Conservation (phyloP, 2,797 vertebrate genomes). For the Bradypus variegatus region DNA sequence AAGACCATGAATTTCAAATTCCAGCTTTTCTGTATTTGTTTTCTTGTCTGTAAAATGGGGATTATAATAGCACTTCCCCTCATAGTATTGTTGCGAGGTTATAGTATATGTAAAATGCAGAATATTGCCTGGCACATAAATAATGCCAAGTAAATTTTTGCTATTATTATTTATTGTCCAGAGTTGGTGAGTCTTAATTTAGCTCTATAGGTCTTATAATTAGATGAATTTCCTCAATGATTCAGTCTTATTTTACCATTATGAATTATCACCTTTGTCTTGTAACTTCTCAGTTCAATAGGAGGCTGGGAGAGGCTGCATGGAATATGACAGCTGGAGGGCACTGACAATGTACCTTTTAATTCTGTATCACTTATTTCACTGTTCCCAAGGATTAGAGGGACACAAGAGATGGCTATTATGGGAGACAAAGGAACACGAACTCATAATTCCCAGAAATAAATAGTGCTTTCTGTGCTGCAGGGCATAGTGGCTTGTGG, state of each 20-base stretch:
- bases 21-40: not conserved
- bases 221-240: not conserved
- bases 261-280: not conserved
- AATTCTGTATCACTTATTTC: not conserved
- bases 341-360: not conserved
- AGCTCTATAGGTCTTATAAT: not conserved
- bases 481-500: not conserved
- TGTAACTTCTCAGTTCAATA: not conserved
- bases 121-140: not conserved
- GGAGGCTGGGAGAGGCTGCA: not conserved
- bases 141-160: not conserved
- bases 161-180: not conserved
- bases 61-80: not conserved
- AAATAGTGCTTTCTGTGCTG: not conserved
- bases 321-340: not conserved
- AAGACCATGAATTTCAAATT: not conserved
- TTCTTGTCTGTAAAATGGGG: not conserved
- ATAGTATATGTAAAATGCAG: not conserved
- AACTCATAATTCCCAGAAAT: not conserved
- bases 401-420: not conserved
- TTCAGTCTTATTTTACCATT: not conserved
- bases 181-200: constrained; percentile 14
- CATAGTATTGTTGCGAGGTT: not conserved
- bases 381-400: not conserved
- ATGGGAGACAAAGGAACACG: not conserved